Evolutionary conservation across 2,888 invertebrate genomes (phyloP).

Genomic region (Nipponacmea schrenckii): DNA sequence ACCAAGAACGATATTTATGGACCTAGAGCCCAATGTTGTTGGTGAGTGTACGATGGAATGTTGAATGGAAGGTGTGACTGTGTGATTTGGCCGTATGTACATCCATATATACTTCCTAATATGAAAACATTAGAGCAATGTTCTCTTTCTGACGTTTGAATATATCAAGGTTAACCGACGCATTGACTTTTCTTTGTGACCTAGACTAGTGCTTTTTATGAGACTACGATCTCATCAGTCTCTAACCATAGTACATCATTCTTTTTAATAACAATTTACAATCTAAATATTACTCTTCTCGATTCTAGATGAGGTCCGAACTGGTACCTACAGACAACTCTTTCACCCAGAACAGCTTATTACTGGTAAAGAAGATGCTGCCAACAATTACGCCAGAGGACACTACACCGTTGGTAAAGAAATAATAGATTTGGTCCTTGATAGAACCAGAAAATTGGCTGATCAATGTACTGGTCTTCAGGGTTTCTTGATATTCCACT

Average conservation of each 20-base stretch:
- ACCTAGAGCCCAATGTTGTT: slow-evolving; percentile 94
- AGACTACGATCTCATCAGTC: too few species aligned
- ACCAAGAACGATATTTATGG: slow-evolving; percentile 90
- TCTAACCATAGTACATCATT: too few species aligned
- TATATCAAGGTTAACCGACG: too few species aligned
- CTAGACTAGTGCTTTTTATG: too few species aligned
- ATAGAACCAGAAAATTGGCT: not conserved
- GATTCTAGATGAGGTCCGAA: not conserved
- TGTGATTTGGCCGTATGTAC: too few species aligned
- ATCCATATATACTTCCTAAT: too few species aligned
- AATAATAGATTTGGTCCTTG: not conserved
- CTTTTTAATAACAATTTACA: too few species aligned
- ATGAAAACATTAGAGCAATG: too few species aligned
- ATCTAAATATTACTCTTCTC: too few species aligned
- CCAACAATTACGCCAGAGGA: not conserved
- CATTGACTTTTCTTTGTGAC: too few species aligned
- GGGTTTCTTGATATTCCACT: not conserved
- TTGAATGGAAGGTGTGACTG: not conserved
- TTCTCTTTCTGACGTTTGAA: too few species aligned
- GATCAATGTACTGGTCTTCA: slow-evolving; percentile 6
- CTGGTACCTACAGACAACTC: slow-evolving; percentile 5
- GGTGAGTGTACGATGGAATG: slow-evolving; percentile 70
- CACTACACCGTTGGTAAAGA: not conserved
- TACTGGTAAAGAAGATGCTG: slow-evolving; percentile 3
- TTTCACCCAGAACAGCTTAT: slow-evolving; percentile 1